These are phyloP conservation scores for Eumerus sabulonum DNA, from an alignment of 2,888 invertebrate genomes.

Conservation along the genomic window DNA sequence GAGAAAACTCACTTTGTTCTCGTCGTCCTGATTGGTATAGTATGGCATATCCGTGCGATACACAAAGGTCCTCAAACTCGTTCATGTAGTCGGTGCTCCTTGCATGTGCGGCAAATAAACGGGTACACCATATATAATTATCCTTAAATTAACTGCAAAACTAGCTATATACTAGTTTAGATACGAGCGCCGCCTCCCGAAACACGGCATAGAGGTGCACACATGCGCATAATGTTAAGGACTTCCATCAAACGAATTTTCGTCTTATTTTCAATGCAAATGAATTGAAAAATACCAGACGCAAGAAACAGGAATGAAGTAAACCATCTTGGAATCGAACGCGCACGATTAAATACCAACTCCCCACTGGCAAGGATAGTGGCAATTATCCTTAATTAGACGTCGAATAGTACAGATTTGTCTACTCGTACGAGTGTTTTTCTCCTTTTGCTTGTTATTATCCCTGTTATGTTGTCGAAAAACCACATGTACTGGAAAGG, in stretches of 20 bases:
- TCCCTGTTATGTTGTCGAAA: slow-evolving; percentile 13
- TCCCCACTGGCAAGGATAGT: slow-evolving; percentile 19
- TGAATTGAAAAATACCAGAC: slow-evolving; percentile 48
- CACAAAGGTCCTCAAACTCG: slow-evolving; percentile 28
- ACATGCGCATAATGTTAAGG: slow-evolving; percentile 33
- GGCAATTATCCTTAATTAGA: slow-evolving; percentile 68
- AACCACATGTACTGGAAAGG: slow-evolving; percentile 67
- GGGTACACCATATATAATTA: slow-evolving; percentile 58
- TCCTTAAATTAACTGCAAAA: slow-evolving; percentile 60
- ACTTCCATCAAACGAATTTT: slow-evolving; percentile 39
- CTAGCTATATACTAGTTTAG: slow-evolving; percentile 35
- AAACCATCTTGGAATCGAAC: slow-evolving; percentile 51
- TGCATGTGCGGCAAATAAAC: slow-evolving; percentile 30
- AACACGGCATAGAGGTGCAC: not conserved
- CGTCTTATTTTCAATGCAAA: slow-evolving; percentile 64
- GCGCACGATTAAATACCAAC: slow-evolving; percentile 55
- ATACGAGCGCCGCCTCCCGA: slow-evolving; percentile 22
- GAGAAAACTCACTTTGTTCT: slow-evolving; percentile 52
- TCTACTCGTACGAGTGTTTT: no score
- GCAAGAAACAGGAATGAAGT: slow-evolving; percentile 12
- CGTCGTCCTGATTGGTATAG: slow-evolving; percentile 40
- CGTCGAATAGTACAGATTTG: slow-evolving; percentile 46
- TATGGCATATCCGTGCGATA: not conserved
- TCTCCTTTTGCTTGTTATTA: no score
- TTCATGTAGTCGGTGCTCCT: slow-evolving; percentile 9